Percentiles rank a stretch among this genome's conserved stretches.
These are phyloP conservation scores for Scaptomyza flava DNA, from an alignment of 2,888 invertebrate species.

Conservation along the genomic window DNA sequence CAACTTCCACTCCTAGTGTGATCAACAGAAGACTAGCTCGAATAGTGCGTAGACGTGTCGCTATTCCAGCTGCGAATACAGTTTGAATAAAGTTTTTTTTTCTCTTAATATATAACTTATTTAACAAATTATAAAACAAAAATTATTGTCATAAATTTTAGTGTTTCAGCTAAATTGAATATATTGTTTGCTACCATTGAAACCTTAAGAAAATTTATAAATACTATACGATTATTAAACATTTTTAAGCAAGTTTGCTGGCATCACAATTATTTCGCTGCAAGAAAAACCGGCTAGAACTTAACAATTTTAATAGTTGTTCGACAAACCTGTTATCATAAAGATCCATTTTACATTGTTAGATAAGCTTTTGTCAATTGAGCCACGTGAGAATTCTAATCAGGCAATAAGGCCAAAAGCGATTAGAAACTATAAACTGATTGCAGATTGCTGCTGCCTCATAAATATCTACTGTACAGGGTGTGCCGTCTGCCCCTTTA, in stretches of 20 bases:
- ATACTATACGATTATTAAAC: too few relatives aligned
- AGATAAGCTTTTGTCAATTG: background rate
- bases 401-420: background rate
- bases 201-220: background rate
- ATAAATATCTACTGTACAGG: background rate
- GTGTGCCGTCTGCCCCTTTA: background rate
- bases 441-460: background rate
- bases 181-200: background rate
- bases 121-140: background rate
- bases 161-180: too few relatives aligned
- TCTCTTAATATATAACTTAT: too few relatives aligned
- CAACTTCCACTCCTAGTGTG: background rate
- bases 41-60: constrained; percentile 21
- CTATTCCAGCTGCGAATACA: background rate
- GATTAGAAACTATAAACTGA: background rate
- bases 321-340: too few relatives aligned
- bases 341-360: too few relatives aligned
- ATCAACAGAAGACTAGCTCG: constrained; percentile 3
- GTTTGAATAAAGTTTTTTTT: too few relatives aligned
- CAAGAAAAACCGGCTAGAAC: too few relatives aligned
- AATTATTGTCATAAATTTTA: too few relatives aligned
- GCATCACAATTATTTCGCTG: too few relatives aligned
- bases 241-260: too few relatives aligned
- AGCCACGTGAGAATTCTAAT: constrained; percentile 1
- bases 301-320: too few relatives aligned